Base-by-base conservation (phyloP, 2,113 vertebrate genomes). In the Terrapene triunguis region DNA sequence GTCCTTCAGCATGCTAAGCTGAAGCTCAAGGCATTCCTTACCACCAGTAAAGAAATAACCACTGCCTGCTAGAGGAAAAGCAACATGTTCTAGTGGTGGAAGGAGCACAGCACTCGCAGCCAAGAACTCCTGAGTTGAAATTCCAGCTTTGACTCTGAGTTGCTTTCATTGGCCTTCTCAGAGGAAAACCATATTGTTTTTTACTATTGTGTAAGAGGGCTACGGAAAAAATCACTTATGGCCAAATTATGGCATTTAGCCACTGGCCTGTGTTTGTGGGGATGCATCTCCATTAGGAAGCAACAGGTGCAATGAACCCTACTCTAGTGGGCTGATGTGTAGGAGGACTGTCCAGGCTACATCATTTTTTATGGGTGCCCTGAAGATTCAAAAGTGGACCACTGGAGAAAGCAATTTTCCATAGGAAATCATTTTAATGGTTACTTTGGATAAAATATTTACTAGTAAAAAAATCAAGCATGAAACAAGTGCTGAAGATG, bases 41-140 rank as follows among this genome's bases (percentile, higher is more conserved):
- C 12, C 25, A 44, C 25, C 42, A 78, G 42, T 78, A 91, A 95
- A 95, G 93, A 97, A 97, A 91, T 95, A 93, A 92, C 93, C 80
- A 85, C 79, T 96, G 80, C 94, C 89, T 88, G 93, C 50, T 90
- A 92, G 42, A 78, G 74, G 42, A 78, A 74, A 74, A 47, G 44
- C 22, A 47, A 47, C 6, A 16, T 47, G 44, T 25, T 47, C 6
- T 78, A 16, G 13, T 78, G 6, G 44, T 78, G 42, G 42, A 62
- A 92, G 90, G 79, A 95, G 21, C 1, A 3, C 35, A 47, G 76
- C 29, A 53, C 53, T 32, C 84, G 85, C 87, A 96, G 59, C 47
- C 93, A 89, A 88, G 79, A 83, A 76, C 17, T 95, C 85, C 89
- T 47, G 74, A 78, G 38, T 29, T 78, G 6, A 47, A 8, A 78